phyloP scores from a whole-genome alignment of 2,888 invertebrate genomes.

The Nemotelus nigrinus region DNA sequence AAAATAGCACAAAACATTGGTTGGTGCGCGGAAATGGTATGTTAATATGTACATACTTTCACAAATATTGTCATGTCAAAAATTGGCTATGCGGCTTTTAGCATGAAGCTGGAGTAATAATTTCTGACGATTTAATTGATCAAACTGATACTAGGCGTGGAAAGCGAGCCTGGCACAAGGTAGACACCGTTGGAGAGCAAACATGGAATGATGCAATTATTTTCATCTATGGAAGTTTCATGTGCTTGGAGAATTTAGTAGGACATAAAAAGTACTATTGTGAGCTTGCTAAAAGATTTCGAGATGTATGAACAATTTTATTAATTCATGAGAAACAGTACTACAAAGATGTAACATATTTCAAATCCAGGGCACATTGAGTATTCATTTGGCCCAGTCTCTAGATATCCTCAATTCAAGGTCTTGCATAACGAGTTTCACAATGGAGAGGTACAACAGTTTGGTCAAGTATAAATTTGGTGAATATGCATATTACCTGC shows the following conservation, averaged over 20 bases:
- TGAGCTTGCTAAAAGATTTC: neutral
- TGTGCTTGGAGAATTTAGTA: conserved; percentile 4
- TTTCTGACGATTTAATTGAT: conserved; percentile 30
- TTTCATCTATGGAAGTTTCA: conserved; percentile 15
- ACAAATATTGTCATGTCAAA: conserved; percentile 65
- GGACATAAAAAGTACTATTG: conserved; percentile 29
- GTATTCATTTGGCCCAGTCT: conserved; percentile 10
- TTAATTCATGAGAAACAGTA: neutral
- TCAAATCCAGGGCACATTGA: conserved; percentile 1
- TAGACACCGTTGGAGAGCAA: conserved; percentile 7
- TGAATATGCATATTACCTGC: conserved; percentile 26
- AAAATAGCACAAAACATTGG: conserved; percentile 81
- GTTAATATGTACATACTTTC: neutral
- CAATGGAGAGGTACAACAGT: conserved; percentile 23
- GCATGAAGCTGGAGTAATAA: conserved; percentile 67
- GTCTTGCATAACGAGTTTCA: conserved; percentile 9
- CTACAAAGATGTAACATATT: neutral
- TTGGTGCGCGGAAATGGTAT: conserved; percentile 91
- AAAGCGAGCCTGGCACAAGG: conserved; percentile 9
- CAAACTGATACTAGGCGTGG: conserved; percentile 21
- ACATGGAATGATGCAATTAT: conserved; percentile 15
- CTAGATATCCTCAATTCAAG: conserved; percentile 6
- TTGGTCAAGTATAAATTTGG: conserved; percentile 20
- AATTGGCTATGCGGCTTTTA: conserved; percentile 76
- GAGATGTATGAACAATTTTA: conserved; percentile 2